Base-by-base conservation (phyloP, 1,140 invertebrate species). In the Euwallacea fornicatus region DNA sequence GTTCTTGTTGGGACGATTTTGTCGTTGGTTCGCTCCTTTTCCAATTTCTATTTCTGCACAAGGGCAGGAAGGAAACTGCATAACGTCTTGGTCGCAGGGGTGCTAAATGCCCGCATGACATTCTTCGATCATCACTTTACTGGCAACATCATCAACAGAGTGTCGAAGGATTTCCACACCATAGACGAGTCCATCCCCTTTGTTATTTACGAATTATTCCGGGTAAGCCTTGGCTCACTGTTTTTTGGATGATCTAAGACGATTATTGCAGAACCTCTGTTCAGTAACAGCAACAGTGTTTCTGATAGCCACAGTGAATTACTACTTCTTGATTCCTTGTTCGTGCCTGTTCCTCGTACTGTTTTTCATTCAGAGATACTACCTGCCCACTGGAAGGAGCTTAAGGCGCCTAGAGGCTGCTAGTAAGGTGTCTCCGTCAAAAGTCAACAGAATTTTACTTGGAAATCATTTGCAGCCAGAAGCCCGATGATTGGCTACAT, bases 401-500 rank as follows among this genome's bases (percentile, higher is more conserved):
- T 77, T 90, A 10, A 90, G 90, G 77, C 79, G 88, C 71, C 79
- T 90, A 9, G 89, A 91, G 79, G 86, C 86, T 71, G 85, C 85
- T 64, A 83, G 88, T 89, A 80, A 84, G 83, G 47, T 33, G 46
- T 11, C 9, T 6, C 46, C 13, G 13, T 11, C 9, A 50, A 3
- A 11, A 50, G 2, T 50, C 46, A 50, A 50, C 13, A 33, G 21
- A 33, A 33, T 33, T 33, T 33, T 33, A 33, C 21, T 33, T 7
- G 89, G 91, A 75, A 81, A 88, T 42, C 93, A 82, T 93, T 77
- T 79, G 66, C 59, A 79, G 78, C 78, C 42, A 82, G 86, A 66
- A 86, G 85, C 74, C 91, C 91, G 11, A 86, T 93, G 2, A 90
- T 90, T 76, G 87, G 85, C 10, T 89, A 91, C 72, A 79, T 92